These are phyloP conservation scores for Myotis brandtii DNA, from an alignment of 2,113 vertebrate species.

Conservation along the genomic window DNA sequence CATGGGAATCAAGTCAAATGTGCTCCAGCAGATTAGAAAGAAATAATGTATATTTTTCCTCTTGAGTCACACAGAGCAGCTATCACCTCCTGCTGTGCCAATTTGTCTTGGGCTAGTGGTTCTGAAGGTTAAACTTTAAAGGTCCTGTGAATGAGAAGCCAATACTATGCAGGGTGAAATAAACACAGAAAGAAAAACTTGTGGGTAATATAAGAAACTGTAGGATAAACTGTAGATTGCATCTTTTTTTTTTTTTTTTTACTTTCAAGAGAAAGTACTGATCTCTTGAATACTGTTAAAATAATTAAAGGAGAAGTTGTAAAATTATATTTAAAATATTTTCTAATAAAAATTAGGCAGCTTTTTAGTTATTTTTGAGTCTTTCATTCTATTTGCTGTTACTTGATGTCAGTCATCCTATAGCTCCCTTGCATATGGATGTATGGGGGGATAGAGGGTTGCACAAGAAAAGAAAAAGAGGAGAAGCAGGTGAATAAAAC, in stretches of 20 bases:
- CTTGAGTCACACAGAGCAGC: conserved; percentile 58
- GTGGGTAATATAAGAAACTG: neutral
- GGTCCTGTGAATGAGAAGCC: conserved; percentile 54
- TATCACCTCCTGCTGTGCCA: conserved; percentile 58
- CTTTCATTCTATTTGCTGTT: neutral
- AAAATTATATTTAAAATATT: neutral
- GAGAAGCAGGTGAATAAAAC: neutral
- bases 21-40: conserved; percentile 70
- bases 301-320: neutral
- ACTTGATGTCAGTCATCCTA: neutral
- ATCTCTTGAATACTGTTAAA: neutral
- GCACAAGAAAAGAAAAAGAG: neutral
- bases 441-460: rapidly evolving
- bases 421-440: neutral
- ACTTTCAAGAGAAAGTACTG: neutral
- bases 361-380: neutral
- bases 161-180: neutral
- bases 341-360: neutral
- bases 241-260: neutral
- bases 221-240: neutral
- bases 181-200: neutral
- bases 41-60: conserved; percentile 74
- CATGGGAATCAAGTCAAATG: conserved; percentile 74
- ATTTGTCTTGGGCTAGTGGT: conserved; percentile 69
- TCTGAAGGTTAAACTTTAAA: conserved; percentile 77